Evolutionary conservation across 2,888 invertebrate species (phyloP), one percentile per base, ranked within the genome.

Genomic region (Punctoribates punctum): DNA sequence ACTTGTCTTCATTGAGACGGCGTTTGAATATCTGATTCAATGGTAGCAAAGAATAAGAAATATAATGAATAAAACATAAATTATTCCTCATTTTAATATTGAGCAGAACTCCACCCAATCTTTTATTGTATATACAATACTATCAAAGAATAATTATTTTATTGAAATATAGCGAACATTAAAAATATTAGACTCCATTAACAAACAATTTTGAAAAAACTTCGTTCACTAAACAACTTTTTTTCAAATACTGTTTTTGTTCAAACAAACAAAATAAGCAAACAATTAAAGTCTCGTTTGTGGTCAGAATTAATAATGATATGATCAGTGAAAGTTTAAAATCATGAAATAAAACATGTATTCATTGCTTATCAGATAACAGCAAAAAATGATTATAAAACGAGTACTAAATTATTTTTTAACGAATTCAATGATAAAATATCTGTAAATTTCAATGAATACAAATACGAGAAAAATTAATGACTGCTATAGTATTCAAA

Each of bases 41-140:
- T 34, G 4, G 34, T 34, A 34, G 34, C 3, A 34, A 34, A 34
- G 4, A 48, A 48, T 17, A 17, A 48, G 17, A 17, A 48, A 48
- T 48, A 13, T 48, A 48, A 54, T 54, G 54, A 54, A 54, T 54
- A 54, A 54, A 54, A 54, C 54, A 54, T 54, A 54, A 54, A 54
- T 54, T n/a, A n/a, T 8, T 20, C 20, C 8, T 20, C 15, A n/a
- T 20, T 54, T 20, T 20, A 20, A 20, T 20, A 54, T n/a, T 20
- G n/a, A 54, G n/a, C 46, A 48, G 6, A 54, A 54, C 54, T 54
- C 54, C 54, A 54, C 54, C 54, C 54, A 54, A 54, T 20, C 54
- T 54, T 54, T 54, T 54, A n/a, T 54, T 15, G 8, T 8, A 20
- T n/a, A 54, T 54, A 20, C 54, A 54, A 20, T 15, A n/a, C 54